phyloP scores from a whole-genome alignment of 2,888 invertebrate species.

The Nasonovia ribisnigri region DNA sequence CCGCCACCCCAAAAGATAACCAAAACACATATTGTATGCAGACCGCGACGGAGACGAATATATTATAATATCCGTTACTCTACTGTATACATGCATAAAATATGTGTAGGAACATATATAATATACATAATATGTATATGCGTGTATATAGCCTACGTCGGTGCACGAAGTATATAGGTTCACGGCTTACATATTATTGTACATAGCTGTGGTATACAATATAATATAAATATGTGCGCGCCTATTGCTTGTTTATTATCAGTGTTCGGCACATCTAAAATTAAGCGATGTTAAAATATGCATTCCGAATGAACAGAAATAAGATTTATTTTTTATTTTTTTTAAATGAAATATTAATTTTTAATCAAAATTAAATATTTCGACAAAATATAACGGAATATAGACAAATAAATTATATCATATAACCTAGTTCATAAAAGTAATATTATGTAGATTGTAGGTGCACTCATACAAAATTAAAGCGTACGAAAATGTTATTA shows the following conservation, averaged over 20 bases:
- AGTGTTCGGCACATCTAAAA: not conserved
- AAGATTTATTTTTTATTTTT: not conserved
- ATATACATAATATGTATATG: not conserved
- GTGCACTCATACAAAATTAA: not conserved
- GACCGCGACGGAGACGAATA: conserved; percentile 12
- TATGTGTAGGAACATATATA: too few species aligned
- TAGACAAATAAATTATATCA: not conserved
- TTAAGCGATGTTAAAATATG: not conserved
- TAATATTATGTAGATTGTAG: not conserved
- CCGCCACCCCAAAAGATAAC: not conserved
- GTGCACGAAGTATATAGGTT: not conserved
- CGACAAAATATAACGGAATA: not conserved
- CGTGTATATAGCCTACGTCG: not conserved
- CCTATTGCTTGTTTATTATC: not conserved
- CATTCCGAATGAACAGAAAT: not conserved
- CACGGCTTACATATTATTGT: not conserved
- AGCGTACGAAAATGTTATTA: not conserved
- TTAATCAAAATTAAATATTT: not conserved
- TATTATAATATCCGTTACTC: conserved; percentile 9
- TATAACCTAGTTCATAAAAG: not conserved
- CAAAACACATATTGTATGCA: conserved; percentile 41
- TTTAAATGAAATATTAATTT: not conserved
- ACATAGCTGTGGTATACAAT: not conserved
- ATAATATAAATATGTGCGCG: not conserved
- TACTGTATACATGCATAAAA: not conserved